phyloP scores from a whole-genome alignment of 1,140 invertebrate species.

The Drosophila sucinea region DNA sequence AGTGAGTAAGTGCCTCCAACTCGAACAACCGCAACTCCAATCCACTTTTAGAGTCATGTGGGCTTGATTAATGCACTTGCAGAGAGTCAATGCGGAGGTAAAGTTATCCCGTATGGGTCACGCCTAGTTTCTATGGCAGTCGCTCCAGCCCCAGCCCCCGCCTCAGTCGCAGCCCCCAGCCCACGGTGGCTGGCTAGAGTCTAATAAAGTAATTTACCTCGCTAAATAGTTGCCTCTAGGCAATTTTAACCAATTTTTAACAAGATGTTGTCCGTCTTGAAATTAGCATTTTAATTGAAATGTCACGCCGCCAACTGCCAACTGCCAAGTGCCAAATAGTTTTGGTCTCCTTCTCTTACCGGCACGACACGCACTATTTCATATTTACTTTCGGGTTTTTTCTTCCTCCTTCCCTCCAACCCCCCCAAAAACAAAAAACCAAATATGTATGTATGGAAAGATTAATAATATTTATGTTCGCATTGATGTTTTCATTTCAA shows the following conservation, averaged over 20 bases:
- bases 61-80: conserved; percentile 13
- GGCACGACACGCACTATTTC: conserved; percentile 10
- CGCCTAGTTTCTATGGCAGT: background rate
- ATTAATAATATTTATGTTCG: conserved; percentile 9
- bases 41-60: conserved; percentile 6
- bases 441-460: background rate
- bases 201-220: conserved; percentile 12
- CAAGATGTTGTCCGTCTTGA: conserved; percentile 13
- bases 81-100: conserved; percentile 1
- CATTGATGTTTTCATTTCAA: conserved; percentile 11
- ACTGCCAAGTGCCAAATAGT: conserved; percentile 13
- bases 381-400: background rate
- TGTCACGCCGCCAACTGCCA: conserved; percentile 11
- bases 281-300: conserved; percentile 14
- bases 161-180: background rate
- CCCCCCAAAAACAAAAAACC: background rate
- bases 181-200: conserved; percentile 7
- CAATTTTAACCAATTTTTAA: conserved; percentile 12
- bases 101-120: background rate
- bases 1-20: conserved; percentile 1
- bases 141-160: too few relatives aligned
- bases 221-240: conserved; percentile 11
- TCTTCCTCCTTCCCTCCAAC: background rate
- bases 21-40: background rate
- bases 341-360: conserved; percentile 1